These are phyloP conservation scores for Oedothorax gibbosus DNA, from an alignment of 1,140 invertebrate genomes.

Conservation along the genomic window DNA sequence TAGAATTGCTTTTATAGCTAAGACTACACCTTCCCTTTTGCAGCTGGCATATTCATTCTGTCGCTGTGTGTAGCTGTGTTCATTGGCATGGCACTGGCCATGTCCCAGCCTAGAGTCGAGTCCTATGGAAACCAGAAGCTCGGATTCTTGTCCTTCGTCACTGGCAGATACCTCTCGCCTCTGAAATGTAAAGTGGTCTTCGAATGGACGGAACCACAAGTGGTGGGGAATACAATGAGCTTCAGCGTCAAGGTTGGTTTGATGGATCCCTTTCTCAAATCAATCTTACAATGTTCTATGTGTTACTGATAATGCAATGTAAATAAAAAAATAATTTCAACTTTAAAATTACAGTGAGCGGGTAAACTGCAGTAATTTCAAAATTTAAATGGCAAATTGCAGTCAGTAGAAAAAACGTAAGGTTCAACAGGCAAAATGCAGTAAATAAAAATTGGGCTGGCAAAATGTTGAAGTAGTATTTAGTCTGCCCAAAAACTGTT, in stretches of 20 bases:
- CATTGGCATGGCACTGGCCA: slow-evolving; percentile 54
- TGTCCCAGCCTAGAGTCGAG: slow-evolving; percentile 55
- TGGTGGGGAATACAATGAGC: slow-evolving; percentile 89
- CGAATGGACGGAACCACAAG: slow-evolving; percentile 87
- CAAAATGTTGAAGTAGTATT: too few relatives aligned
- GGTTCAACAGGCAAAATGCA: too few relatives aligned
- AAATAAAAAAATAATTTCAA: background rate
- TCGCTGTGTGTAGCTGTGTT: slow-evolving; percentile 45
- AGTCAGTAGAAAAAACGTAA: too few relatives aligned
- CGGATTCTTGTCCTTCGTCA: slow-evolving; percentile 89
- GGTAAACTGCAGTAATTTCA: too few relatives aligned
- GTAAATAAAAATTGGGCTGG: too few relatives aligned
- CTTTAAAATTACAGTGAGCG: background rate
- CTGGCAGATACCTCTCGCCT: slow-evolving; percentile 88
- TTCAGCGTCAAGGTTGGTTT: slow-evolving; percentile 81
- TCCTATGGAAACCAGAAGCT: slow-evolving; percentile 73
- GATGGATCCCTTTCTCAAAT: too few relatives aligned
- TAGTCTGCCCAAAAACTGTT: too few relatives aligned
- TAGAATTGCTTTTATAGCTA: background rate
- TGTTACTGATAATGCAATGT: too few relatives aligned
- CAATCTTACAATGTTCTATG: too few relatives aligned
- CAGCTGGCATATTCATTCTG: slow-evolving; percentile 45
- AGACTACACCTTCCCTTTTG: background rate
- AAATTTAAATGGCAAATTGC: too few relatives aligned
- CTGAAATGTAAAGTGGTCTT: slow-evolving; percentile 86